Evolutionary conservation across 2,888 invertebrate species (phyloP).

Genomic region (Cinara cedri): DNA sequence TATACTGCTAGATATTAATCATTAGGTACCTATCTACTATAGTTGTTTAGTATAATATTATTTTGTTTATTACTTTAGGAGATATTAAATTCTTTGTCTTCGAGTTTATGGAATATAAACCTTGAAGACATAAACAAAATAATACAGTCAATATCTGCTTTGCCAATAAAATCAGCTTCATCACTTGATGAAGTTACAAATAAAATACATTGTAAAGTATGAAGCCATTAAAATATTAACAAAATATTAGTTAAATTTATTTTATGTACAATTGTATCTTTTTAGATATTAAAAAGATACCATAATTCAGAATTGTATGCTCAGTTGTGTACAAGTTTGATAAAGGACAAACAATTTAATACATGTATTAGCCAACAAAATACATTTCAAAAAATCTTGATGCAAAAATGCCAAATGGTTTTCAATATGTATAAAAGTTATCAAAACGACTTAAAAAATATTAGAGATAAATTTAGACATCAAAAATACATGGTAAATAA

Average conservation of each 20-base stretch:
- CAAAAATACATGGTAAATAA: background rate
- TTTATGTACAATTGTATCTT: background rate
- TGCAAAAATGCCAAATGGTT: background rate
- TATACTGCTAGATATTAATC: too few species aligned
- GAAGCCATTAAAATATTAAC: background rate
- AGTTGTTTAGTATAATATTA: too few species aligned
- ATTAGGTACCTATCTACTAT: too few species aligned
- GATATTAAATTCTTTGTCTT: background rate
- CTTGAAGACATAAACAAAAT: background rate
- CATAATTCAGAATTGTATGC: background rate
- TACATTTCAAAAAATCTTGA: slow-evolving; percentile 16
- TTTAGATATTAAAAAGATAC: background rate
- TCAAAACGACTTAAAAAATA: background rate
- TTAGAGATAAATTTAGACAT: background rate
- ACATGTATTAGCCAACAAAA: background rate
- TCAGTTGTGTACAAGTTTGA: slow-evolving; percentile 6
- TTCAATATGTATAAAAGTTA: background rate
- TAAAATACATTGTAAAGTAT: slow-evolving; percentile 4
- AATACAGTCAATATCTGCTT: slow-evolving; percentile 1
- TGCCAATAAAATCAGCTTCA: background rate
- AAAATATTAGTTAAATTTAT: background rate
- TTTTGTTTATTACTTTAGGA: background rate
- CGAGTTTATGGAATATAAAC: slow-evolving; percentile 8
- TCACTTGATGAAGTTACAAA: background rate
- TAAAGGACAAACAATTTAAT: background rate